Evolutionary conservation across 2,113 vertebrate species (phyloP), one percentile per base, ranked within the genome.

Genomic region (Petromus typicus): DNA sequence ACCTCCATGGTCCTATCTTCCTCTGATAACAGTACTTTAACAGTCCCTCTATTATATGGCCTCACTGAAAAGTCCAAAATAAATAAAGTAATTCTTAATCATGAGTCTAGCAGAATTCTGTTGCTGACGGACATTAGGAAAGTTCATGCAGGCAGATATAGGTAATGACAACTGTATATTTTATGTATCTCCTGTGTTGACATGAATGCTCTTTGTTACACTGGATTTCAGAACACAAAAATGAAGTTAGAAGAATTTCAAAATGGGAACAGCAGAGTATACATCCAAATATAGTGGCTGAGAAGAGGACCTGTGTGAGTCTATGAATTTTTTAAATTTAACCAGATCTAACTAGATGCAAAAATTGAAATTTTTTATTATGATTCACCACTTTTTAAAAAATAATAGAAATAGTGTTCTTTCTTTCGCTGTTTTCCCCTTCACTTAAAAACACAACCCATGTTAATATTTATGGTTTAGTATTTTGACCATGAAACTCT

Each of bases 61-160:
- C 12, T 1, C 5, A 63, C 10, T 5, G 48, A 56, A 67, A 87
- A 88, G 69, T 89, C 45, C n/a, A 71, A 25, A 7, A 7, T 80
- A 61, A 86, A 76, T 82, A 88, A 97, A 92, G 7, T 64, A 94
- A 56, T 13, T 87, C 51, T 16, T 51, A 63, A 51, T 37, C 25
- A 14, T 73, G 23, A 27, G 13, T 37, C 22, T 7, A 56, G 14
- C 37, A 89, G 10, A 64, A 51, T 81, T 76, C 64, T 22, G 2
- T 59, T 88, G 11, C 66, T 11, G 2, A 20, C 23, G 23, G 11
- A 2, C 43, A 82, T 75, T 25, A 61, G 20, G 0, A 91, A 80
- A 34, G 20, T 27, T 37, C 45, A 8, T 81, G 17, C 17, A 69
- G 57, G 91, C 9, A 40, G 32, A 0, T 37, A 32, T 22, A 71